Evolutionary conservation across 2,113 vertebrate species (phyloP), one percentile per base, ranked within the genome.

Genomic region (Tricholaema leucomelas): DNA sequence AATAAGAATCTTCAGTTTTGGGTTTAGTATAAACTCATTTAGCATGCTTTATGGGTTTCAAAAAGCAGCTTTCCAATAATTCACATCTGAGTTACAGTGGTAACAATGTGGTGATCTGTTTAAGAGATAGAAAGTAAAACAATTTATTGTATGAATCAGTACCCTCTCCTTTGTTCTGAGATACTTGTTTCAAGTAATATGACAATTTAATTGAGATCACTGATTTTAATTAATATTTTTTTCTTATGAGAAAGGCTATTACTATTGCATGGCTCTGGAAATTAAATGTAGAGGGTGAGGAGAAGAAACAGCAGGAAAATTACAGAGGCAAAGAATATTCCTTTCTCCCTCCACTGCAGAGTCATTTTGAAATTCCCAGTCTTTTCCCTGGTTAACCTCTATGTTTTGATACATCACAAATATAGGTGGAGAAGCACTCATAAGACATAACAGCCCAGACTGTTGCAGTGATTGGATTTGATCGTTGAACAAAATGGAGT

Each of bases 201-300:
- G 67, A 85, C 82, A 87, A 69, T 30, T 76, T 84, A 89, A 94
- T 76, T 85, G 75, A 74, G 59, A 94, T 88, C 36, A 90, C 79
- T 74, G 67, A 88, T 91, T 93, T 87, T 90, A 92, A 69, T 85
- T 85, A 96, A 72, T 80, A 85, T 93, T 87, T 80, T 69, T 70
- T 69, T 71, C 70, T 75, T 87, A 50, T 36, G 33, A 85, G 61
- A 76, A 92, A 89, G 17, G n/a, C 15, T 85, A 19, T 58, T 90
- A 73, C 33, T 80, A 35, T 64, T 63, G 28, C 40, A 69, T 67
- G 31, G 14, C 56, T 44, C 33, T 76, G 30, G 63, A 90, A 92
- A 70, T 73, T 67, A 93, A 81, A 10, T 27, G 6, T 5, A 6
- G 28, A 3, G 23, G 27, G 4, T 2, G 3, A 1, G 12, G 8